phyloP scores from a whole-genome alignment of 1,140 invertebrate genomes.

The Pectinophora gossypiella region DNA sequence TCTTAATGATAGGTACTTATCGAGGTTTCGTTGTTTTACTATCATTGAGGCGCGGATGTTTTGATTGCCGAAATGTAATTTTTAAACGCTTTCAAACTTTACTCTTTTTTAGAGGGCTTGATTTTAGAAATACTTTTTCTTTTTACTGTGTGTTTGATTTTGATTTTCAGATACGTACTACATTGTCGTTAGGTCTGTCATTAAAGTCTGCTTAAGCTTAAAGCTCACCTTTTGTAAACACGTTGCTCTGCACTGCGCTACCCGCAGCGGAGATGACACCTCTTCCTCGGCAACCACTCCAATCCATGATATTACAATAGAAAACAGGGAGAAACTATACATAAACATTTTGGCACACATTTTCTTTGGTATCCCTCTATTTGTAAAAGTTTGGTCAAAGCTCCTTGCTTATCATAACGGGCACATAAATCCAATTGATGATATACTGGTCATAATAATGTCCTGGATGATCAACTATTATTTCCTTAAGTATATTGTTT shows the following conservation, averaged over 20 bases:
- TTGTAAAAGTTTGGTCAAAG: slow-evolving; percentile 38
- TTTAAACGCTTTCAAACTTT: no score
- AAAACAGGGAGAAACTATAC: slow-evolving; percentile 68
- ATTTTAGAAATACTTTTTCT: no score
- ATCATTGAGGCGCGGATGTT: no score
- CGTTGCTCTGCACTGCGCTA: slow-evolving; percentile 80
- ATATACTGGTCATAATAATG: slow-evolving; percentile 17
- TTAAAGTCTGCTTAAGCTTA: not conserved
- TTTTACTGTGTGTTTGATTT: no score
- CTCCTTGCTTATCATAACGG: slow-evolving; percentile 60
- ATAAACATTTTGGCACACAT: slow-evolving; percentile 74
- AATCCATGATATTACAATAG: slow-evolving; percentile 61
- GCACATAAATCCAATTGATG: slow-evolving; percentile 43
- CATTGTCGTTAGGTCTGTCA: no score
- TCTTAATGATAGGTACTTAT: no score
- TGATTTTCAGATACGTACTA: no score
- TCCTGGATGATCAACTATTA: not conserved
- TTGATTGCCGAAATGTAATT: no score
- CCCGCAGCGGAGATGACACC: slow-evolving; percentile 79
- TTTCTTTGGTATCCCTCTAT: slow-evolving; percentile 64
- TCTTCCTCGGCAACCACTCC: slow-evolving; percentile 74
- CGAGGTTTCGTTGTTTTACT: no score
- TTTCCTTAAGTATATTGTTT: slow-evolving; percentile 1
- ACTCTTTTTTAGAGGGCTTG: no score
- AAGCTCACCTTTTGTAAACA: slow-evolving; percentile 79